These are phyloP conservation scores for Perca schrenkii DNA, from an alignment of 2,113 vertebrate genomes.

Conservation along the genomic window DNA sequence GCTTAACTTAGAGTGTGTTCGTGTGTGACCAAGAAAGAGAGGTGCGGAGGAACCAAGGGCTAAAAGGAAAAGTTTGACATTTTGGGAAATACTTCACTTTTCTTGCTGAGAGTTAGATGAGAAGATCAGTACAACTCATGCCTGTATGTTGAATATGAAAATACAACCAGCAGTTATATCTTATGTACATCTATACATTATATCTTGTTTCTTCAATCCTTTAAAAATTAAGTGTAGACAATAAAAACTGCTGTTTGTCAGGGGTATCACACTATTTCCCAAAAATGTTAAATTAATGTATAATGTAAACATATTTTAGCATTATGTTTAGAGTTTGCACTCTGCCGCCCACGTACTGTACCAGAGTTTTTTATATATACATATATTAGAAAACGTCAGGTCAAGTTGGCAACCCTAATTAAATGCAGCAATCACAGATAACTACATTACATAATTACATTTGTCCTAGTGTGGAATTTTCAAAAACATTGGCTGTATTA, in stretches of 20 bases:
- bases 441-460: neutral
- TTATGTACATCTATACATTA: too few species aligned
- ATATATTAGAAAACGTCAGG: neutral
- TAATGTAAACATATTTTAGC: neutral
- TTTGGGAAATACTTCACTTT: neutral
- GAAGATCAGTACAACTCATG: neutral
- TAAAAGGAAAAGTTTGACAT: neutral
- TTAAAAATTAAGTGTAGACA: neutral
- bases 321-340: neutral
- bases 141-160: neutral
- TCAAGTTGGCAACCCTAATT: neutral
- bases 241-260: neutral
- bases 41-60: neutral
- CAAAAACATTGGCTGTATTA: neutral
- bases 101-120: neutral
- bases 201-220: neutral
- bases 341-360: neutral
- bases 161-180: neutral
- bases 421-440: slow-evolving; percentile 3
- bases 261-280: neutral
- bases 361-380: neutral
- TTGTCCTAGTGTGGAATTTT: neutral
- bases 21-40: neutral
- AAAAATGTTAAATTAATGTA: neutral
- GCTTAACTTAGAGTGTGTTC: slow-evolving; percentile 15